Evolutionary conservation across 2,888 invertebrate genomes (phyloP).

Genomic region (Chirona hameri): DNA sequence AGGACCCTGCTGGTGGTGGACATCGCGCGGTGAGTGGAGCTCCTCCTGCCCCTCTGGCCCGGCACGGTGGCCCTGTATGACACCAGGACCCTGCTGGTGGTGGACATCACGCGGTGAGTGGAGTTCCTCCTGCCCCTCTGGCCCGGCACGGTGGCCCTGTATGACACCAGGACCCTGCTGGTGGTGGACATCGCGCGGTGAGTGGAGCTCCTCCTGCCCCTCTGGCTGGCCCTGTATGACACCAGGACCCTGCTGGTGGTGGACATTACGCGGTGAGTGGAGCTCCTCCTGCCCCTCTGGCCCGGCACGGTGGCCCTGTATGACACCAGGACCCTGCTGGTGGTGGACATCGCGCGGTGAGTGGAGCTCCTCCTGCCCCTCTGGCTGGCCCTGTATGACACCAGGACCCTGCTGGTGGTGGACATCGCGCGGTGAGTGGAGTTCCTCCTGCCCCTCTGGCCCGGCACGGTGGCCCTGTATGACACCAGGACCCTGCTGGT

Average conservation of each 20-base stretch:
- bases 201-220: neutral
- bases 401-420: neutral
- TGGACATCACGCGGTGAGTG: too few relatives aligned
- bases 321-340: neutral
- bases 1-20: neutral
- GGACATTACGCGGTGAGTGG: too few relatives aligned
- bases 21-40: too few relatives aligned
- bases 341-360: too few relatives aligned
- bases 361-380: neutral
- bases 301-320: neutral
- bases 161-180: neutral
- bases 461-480: neutral
- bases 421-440: too few relatives aligned
- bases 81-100: neutral
- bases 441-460: neutral
- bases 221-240: neutral
- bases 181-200: constrained; percentile 2
- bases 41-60: neutral
- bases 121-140: neutral
- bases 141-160: neutral
- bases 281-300: neutral
- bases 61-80: neutral
- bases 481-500: neutral
- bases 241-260: neutral
- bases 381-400: neutral